Conservation (phyloP, 2,113 vertebrate genomes). For the Argyrosomus japonicus region DNA sequence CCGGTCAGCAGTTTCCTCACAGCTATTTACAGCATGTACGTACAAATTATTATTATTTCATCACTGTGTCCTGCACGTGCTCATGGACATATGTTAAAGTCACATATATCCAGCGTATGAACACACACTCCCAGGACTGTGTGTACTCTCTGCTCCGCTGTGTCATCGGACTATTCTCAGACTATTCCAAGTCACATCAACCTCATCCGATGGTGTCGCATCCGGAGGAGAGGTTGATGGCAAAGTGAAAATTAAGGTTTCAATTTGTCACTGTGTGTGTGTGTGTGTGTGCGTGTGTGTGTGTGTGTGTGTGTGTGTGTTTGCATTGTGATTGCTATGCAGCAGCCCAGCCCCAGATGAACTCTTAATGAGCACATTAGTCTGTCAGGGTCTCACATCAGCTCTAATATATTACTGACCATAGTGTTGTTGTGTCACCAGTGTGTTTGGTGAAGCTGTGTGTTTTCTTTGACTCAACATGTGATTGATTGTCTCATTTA, state of each 20-base stretch:
- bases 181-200: neutral
- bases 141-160: neutral
- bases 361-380: slow-evolving; percentile 6
- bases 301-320: neutral
- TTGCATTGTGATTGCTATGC: neutral
- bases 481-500: neutral
- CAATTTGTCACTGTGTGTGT: neutral
- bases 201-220: slow-evolving; percentile 6
- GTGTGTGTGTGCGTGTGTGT: neutral
- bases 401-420: neutral
- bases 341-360: neutral
- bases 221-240: slow-evolving; percentile 6
- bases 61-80: neutral
- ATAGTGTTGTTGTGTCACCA: neutral
- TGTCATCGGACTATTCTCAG: slow-evolving; percentile 30
- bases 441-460: neutral
- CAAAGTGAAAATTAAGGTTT: slow-evolving; percentile 6
- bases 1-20: neutral
- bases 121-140: neutral
- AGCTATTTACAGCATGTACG: neutral
- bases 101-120: neutral
- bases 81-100: neutral
- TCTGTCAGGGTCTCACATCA: slow-evolving; percentile 5
- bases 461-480: neutral
- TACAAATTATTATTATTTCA: neutral